Base-by-base conservation (phyloP, 2,888 invertebrate species). In the Platycheirus albimanus region DNA sequence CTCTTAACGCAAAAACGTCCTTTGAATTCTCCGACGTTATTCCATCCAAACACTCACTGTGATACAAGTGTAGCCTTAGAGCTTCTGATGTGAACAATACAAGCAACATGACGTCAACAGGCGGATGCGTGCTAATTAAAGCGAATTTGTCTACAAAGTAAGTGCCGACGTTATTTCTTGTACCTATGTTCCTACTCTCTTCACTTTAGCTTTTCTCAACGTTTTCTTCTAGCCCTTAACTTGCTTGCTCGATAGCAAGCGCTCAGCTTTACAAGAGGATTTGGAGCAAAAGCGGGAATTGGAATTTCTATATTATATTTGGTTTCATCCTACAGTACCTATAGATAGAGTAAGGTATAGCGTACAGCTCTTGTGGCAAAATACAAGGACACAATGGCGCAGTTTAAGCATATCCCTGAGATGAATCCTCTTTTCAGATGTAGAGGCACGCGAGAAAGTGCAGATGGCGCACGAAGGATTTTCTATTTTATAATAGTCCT, bases 101-200 rank as follows among this genome's bases (percentile, higher is more conserved):
- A 66, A 77, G 66, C 71, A 51, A 47, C 63, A 67, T 64, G 77
- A 69, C 79, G 63, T 84, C 84, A 84, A 84, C 78, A 84, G 79
- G 84, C 84, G 74, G 74, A 84, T 84, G 79, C 84, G 84, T 84
- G 79, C 84, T 84, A 84, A 84, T 84, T 84, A 78, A 79, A 84
- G 78, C 79, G 66, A 75, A 84, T 84, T 79, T 84, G 78, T 79
- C 52, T 79, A 84, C 79, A 84, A 84, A 84, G 84, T 66, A 84
- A 84, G 79, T 84, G 84, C 84, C 84, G 78, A 74, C 78, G 61
- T 78, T 52, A 47, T 71, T 81, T 61, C 71, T 72, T 70, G 41
- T 80, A 36, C 30, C 30, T 33, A 8, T n/a, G n/a, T n/a, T n/a
- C n/a, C n/a, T n/a, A n/a, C n/a, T n/a, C 43, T 70, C 45, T 58